A percentile compares a stretch with the other conserved stretches of the same genome.
Conservation (phyloP, 2,888 invertebrate genomes). For the Daptonema setosum region DNA sequence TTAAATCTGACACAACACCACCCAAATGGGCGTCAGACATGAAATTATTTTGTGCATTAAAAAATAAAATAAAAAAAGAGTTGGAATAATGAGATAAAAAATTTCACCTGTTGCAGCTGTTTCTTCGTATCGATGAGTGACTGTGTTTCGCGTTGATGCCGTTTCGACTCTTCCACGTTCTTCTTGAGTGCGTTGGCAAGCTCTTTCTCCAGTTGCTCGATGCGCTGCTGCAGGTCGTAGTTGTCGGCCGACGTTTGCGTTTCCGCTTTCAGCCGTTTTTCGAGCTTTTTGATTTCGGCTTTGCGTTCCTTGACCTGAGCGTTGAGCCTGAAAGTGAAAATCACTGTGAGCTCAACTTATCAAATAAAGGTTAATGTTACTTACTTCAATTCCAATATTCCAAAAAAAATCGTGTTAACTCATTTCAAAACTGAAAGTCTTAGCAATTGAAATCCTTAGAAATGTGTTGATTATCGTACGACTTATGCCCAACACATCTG, state of each 20-base stretch:
- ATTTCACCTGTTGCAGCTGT: slow-evolving; percentile 8
- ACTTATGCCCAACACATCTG: too few relatives aligned
- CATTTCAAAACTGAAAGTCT: too few relatives aligned
- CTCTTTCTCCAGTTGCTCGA: slow-evolving; percentile 14
- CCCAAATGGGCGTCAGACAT: too few relatives aligned
- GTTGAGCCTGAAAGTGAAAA: slow-evolving; percentile 1
- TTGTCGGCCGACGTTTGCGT: slow-evolving; percentile 9
- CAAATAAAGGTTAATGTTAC: too few relatives aligned
- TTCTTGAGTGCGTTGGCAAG: slow-evolving; percentile 8
- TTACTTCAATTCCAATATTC: too few relatives aligned
- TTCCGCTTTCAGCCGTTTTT: slow-evolving; percentile 12
- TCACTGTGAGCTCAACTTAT: too few relatives aligned
- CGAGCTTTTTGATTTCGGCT: slow-evolving; percentile 16
- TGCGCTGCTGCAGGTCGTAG: slow-evolving; percentile 11
- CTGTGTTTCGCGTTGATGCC: slow-evolving; percentile 3
- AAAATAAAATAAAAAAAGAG: too few relatives aligned
- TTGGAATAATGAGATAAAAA: neutral
- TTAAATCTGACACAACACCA: too few relatives aligned
- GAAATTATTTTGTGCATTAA: too few relatives aligned
- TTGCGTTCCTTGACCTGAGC: slow-evolving; percentile 13
- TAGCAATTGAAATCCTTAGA: too few relatives aligned
- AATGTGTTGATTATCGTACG: too few relatives aligned
- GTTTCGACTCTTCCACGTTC: slow-evolving; percentile 10
- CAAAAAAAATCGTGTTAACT: too few relatives aligned
- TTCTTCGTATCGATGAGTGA: slow-evolving; percentile 14